Conservation (phyloP, 2,888 invertebrate genomes). For the Clitarchus hookeri region DNA sequence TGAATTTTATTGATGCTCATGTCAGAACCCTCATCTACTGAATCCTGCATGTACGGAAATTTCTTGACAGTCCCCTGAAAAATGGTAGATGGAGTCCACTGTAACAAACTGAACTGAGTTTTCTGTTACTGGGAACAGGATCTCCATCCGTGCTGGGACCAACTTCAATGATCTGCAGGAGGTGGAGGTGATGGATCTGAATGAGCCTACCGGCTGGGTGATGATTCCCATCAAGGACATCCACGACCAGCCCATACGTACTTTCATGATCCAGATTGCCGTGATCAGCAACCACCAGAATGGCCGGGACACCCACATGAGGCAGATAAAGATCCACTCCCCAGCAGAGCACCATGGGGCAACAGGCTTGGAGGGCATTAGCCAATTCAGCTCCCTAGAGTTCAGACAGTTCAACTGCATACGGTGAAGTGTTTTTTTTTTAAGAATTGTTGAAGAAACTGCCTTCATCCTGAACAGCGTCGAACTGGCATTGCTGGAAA, state of each 20-base stretch:
- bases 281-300: constrained; percentile 98
- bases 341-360: constrained; percentile 70
- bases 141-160: constrained; percentile 90
- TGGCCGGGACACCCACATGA: constrained; percentile 96
- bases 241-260: constrained; percentile 83
- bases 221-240: constrained; percentile 89
- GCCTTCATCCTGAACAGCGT: no score
- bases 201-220: constrained; percentile 97
- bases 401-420: constrained; percentile 83
- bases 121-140: constrained; percentile 57
- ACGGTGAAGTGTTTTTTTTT: constrained; percentile 59
- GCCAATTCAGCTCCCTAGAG: constrained; percentile 79
- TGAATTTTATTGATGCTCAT: no score
- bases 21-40: no score
- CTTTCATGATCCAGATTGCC: constrained; percentile 96
- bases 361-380: constrained; percentile 68
- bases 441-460: no score
- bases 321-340: constrained; percentile 95
- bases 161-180: constrained; percentile 97
- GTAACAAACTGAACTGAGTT: no score
- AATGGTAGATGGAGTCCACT: no score
- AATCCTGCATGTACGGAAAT: no score
- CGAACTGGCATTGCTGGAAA: no score
- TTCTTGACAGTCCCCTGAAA: no score
- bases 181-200: constrained; percentile 89